phyloP scores from a whole-genome alignment of 2,797 vertebrate genomes.

The Chaenodraco wilsoni region DNA sequence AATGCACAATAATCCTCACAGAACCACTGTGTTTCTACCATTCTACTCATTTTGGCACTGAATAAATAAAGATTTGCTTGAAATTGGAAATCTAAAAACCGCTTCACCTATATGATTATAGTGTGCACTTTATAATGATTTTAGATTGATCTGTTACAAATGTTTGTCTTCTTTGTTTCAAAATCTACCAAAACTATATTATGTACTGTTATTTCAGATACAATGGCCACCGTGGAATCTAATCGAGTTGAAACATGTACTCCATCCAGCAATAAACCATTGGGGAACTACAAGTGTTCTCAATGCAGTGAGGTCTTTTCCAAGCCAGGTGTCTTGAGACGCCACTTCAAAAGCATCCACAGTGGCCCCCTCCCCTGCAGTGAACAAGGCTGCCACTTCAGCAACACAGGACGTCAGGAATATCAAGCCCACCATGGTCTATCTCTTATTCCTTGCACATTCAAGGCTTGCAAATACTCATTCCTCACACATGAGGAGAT shows the following conservation, averaged over 20 bases:
- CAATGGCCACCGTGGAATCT: slow-evolving; percentile 79
- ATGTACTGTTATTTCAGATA: slow-evolving; percentile 48
- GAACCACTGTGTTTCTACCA: not conserved
- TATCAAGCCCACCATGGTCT: slow-evolving; percentile 83
- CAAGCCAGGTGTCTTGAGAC: slow-evolving; percentile 80
- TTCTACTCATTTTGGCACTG: not conserved
- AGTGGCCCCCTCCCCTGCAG: slow-evolving; percentile 76
- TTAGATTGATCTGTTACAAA: not conserved
- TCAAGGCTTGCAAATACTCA: slow-evolving; percentile 78
- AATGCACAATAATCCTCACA: not conserved
- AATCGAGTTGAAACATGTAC: slow-evolving; percentile 76
- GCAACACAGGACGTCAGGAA: slow-evolving; percentile 68
- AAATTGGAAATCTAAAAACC: not conserved
- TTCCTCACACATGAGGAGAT: slow-evolving; percentile 82
- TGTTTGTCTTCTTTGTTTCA: not conserved
- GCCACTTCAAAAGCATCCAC: slow-evolving; percentile 84
- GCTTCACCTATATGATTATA: not conserved
- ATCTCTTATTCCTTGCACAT: slow-evolving; percentile 76
- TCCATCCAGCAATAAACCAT: not conserved
- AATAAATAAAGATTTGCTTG: not conserved
- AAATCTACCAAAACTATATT: not conserved
- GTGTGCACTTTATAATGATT: rapidly evolving
- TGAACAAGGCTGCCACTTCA: slow-evolving; percentile 77
- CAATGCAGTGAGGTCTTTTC: slow-evolving; percentile 76
- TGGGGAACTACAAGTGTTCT: slow-evolving; percentile 74